Base-by-base conservation (phyloP, 1,140 invertebrate species). In the Drosophila takahashii region DNA sequence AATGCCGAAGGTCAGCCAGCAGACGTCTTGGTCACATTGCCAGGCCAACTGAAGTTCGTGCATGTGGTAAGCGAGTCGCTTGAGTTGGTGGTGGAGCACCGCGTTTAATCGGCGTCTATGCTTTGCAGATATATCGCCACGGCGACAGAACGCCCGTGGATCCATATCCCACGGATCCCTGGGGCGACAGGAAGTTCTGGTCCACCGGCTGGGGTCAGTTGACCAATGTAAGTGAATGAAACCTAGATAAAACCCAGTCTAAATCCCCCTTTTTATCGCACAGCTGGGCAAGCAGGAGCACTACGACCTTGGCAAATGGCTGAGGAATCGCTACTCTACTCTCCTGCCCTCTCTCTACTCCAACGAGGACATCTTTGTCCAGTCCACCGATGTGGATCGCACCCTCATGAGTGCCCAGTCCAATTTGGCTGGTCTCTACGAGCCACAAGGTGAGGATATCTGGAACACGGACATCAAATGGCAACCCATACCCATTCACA, bases 401-500 rank as follows among this genome's bases (percentile, higher is more conserved):
- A 98, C 97, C 13, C 92, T 99, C 6, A 98, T 98, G 96, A 98
- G 97, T 76, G 98, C 97, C 0, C 93, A 96, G 90, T 93, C 95
- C 2, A 96, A 97, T 93, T 93, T 98, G 58, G 97, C 97, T 59
- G 97, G 97, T 5, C 94, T 97, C 66, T 97, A 95, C 90, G 96
- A 96, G 7, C 95, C 95, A 0, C 81, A 83, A 11, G 93, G 92
- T 4, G 80, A 92, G 15, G 93, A 95, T 77, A 65, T 95, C 3
- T 98, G 97, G 96, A 94, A 97, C 86, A 59, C 79, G 0, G 70
- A 94, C 3, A 90, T 98, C 1, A 80, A 92, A 10, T 99, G 98
- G 98, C 97, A 98, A 92, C 97, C 98, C 0, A 96, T 98, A 78
- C 97, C 98, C 0, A 94, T 98, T 9, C 97, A 98, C 77, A 97